Evolutionary conservation across 1,140 invertebrate species (phyloP).

Genomic region (Drosophila rufa): DNA sequence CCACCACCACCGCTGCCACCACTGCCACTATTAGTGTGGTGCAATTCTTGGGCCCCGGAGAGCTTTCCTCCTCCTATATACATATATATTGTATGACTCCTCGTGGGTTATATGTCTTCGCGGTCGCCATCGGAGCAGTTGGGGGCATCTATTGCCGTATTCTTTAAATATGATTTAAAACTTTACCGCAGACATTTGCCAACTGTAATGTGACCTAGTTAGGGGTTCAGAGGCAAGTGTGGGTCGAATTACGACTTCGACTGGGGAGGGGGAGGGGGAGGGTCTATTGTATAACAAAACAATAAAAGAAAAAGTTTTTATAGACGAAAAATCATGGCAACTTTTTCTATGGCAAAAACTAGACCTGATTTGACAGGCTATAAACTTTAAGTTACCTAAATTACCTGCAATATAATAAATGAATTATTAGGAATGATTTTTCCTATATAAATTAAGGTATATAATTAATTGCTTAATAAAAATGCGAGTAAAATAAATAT

Average conservation of each 20-base stretch:
- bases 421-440: neutral
- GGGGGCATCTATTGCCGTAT: constrained; percentile 45
- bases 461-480: neutral
- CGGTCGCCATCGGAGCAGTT: constrained; percentile 35
- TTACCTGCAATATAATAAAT: neutral
- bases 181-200: constrained; percentile 48
- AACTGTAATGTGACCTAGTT: constrained; percentile 52
- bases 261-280: too few relatives aligned
- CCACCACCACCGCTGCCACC: constrained; percentile 6
- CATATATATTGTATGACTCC: constrained; percentile 15
- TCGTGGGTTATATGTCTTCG: constrained; percentile 45
- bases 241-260: constrained; percentile 1
- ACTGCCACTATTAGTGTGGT: constrained; percentile 39
- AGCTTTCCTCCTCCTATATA: constrained; percentile 54
- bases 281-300: constrained; percentile 17
- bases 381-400: constrained; percentile 5
- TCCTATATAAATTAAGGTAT: neutral
- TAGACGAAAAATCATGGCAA: constrained; percentile 5
- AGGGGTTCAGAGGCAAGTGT: constrained; percentile 23
- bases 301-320: constrained; percentile 26
- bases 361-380: neutral
- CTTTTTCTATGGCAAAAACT: constrained; percentile 1
- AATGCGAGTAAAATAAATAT: neutral
- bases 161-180: constrained; percentile 58
- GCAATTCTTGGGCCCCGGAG: constrained; percentile 54